Percentiles rank a stretch among this genome's conserved stretches.
phyloP scores from a whole-genome alignment of 2,113 vertebrate species.

The Spheniscus mendiculus region DNA sequence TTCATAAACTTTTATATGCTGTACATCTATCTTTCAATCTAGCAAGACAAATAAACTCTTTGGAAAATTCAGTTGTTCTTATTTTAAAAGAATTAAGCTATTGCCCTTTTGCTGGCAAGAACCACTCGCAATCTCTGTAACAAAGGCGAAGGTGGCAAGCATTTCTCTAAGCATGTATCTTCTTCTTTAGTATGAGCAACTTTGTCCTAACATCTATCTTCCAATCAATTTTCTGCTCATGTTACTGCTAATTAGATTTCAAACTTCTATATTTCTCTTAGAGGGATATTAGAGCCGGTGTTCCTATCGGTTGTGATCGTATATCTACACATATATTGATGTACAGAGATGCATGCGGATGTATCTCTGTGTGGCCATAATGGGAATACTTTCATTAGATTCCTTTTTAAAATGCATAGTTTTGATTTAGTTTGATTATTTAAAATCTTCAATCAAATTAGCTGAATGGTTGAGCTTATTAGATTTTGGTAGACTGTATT shows the following conservation, averaged over 20 bases:
- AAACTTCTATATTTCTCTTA: background rate
- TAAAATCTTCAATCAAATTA: background rate
- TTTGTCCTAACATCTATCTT: background rate
- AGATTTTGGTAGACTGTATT: background rate
- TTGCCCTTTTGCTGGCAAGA: background rate
- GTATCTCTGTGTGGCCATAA: background rate
- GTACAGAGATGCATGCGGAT: background rate
- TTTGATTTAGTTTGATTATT: background rate
- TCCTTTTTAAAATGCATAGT: background rate
- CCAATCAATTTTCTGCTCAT: background rate
- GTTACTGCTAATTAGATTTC: background rate
- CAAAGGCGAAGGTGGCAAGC: accelerated
- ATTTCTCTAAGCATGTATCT: accelerated
- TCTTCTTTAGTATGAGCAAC: background rate
- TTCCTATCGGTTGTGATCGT: background rate
- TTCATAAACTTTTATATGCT: background rate
- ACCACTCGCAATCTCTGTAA: background rate
- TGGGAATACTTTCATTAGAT: background rate
- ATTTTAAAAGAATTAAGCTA: background rate
- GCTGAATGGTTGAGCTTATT: background rate
- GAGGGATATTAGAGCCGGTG: background rate
- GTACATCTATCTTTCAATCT: background rate
- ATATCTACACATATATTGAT: background rate
- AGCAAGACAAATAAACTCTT: background rate
- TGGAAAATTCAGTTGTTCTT: background rate